These are phyloP conservation scores for Lordiphosa collinella DNA, from an alignment of 1,140 invertebrate species.

Conservation along the genomic window DNA sequence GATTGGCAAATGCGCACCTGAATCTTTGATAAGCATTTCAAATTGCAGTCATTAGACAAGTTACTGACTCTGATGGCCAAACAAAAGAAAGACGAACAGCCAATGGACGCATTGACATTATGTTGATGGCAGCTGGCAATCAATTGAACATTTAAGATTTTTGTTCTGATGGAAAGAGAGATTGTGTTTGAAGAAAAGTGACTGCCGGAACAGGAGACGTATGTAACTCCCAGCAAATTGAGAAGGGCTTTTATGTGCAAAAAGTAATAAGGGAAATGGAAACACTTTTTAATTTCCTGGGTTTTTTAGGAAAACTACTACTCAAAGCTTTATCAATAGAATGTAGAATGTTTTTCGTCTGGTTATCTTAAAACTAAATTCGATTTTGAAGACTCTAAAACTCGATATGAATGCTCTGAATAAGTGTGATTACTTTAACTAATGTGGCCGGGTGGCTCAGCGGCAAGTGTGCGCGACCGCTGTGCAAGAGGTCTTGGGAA, in stretches of 20 bases:
- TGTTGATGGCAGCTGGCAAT: conserved; percentile 54
- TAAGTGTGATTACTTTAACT: background rate
- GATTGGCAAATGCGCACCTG: conserved; percentile 59
- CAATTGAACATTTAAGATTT: conserved; percentile 50
- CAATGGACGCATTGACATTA: conserved; percentile 19
- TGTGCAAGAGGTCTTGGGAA: too few relatives aligned
- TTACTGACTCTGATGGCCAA: conserved; percentile 43
- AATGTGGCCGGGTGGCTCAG: too few relatives aligned
- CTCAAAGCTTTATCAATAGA: background rate
- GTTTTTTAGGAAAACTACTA: background rate
- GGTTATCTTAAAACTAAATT: too few relatives aligned
- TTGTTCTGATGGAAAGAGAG: background rate
- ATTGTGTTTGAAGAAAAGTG: background rate
- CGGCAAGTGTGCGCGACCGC: too few relatives aligned
- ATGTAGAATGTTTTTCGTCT: too few relatives aligned
- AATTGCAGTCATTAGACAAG: conserved; percentile 73
- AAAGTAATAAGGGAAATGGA: conserved; percentile 18
- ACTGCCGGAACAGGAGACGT: background rate
- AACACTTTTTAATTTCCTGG: conserved; percentile 30
- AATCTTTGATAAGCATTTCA: conserved; percentile 70
- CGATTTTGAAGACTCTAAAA: too few relatives aligned
- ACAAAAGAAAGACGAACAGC: conserved; percentile 22
- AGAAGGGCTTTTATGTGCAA: conserved; percentile 3
- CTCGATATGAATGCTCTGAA: too few relatives aligned
- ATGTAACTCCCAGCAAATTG: background rate